Conservation (phyloP, 37 sponge, comb jelly and placozoan species). For the Hexactinellida sp. region DNA sequence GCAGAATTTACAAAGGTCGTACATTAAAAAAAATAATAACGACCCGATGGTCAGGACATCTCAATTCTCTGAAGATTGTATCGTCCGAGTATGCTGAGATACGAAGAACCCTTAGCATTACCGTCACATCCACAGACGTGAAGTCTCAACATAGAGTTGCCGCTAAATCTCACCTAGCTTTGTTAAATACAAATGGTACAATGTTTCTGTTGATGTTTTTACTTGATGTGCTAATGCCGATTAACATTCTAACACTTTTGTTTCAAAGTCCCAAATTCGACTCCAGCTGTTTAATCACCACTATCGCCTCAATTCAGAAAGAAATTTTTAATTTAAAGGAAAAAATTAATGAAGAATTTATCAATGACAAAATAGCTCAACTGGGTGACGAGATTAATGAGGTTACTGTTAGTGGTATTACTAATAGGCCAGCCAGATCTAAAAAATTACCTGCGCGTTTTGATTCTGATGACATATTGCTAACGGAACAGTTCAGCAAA, state of each 20-base stretch:
- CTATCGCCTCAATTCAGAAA: too few species aligned
- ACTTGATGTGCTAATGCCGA: not conserved
- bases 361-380: too few species aligned
- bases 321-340: too few species aligned
- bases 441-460: too few species aligned
- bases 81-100: not conserved
- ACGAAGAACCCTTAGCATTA: not conserved
- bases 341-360: too few species aligned
- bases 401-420: not conserved
- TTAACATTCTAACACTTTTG: not conserved
- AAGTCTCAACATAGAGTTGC: not conserved
- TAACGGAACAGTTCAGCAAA: too few species aligned
- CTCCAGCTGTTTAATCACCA: too few species aligned
- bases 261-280: not conserved
- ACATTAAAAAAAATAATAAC: not conserved
- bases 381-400: too few species aligned
- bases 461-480: too few species aligned
- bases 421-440: too few species aligned
- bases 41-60: not conserved
- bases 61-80: not conserved
- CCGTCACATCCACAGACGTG: not conserved
- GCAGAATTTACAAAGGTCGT: not conserved
- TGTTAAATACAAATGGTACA: not conserved
- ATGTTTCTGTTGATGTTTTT: not conserved
- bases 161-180: too few species aligned